These are phyloP conservation scores for Hypomesus transpacificus DNA, from an alignment of 2,113 vertebrate species.

Conservation along the genomic window DNA sequence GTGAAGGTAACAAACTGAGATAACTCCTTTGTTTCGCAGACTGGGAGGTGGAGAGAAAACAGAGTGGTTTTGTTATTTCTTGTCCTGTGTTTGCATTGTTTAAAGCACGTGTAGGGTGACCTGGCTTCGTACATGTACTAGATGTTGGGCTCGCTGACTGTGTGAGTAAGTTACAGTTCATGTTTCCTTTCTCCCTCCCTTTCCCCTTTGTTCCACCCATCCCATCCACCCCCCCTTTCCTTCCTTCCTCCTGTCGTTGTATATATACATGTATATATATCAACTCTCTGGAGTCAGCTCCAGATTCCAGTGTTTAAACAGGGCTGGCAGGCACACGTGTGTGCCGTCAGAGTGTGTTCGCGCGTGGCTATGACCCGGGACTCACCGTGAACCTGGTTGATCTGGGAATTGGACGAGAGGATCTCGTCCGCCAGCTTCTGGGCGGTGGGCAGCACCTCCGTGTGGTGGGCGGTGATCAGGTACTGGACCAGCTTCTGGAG, in stretches of 20 bases:
- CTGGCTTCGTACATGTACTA: too few relatives aligned
- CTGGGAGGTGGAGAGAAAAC: slow-evolving; percentile 10
- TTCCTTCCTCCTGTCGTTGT: not conserved
- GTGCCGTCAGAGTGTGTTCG: not conserved
- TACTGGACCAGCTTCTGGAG: slow-evolving; percentile 99
- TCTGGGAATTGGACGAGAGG: slow-evolving; percentile 97
- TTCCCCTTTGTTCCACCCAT: slow-evolving; percentile 16
- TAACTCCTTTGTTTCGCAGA: not conserved
- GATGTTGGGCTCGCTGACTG: too few relatives aligned
- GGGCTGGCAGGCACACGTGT: too few relatives aligned
- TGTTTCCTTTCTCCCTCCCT: not conserved
- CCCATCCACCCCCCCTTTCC: not conserved
- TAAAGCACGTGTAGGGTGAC: too few relatives aligned
- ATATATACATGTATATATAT: too few relatives aligned
- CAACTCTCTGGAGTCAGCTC: too few relatives aligned
- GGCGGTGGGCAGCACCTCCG: slow-evolving; percentile 95
- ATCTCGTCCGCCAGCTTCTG: slow-evolving; percentile 98
- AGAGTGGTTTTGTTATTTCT: slow-evolving; percentile 13
- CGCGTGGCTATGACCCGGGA: not conserved
- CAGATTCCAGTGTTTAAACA: too few relatives aligned
- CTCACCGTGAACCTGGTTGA: slow-evolving; percentile 98
- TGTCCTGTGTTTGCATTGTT: slow-evolving; percentile 19
- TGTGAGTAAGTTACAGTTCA: not conserved
- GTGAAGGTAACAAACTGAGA: slow-evolving; percentile 19
- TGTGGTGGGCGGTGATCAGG: slow-evolving; percentile 98